Percentiles rank a stretch among this genome's conserved stretches.
These are phyloP conservation scores for Smittia aterrima DNA, from an alignment of 2,888 invertebrate genomes.

Conservation along the genomic window DNA sequence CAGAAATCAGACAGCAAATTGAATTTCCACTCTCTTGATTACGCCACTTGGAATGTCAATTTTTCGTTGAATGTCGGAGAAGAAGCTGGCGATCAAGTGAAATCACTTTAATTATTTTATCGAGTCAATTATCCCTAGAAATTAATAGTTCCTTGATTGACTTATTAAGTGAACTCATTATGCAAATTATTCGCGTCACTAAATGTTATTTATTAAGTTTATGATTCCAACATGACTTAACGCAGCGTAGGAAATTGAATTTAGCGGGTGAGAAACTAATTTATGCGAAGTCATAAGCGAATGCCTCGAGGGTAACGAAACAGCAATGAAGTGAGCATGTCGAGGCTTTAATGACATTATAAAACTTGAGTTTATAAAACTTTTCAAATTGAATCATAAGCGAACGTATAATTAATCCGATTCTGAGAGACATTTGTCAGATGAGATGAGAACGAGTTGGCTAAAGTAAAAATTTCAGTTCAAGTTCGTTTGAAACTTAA, in stretches of 20 bases:
- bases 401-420: neutral
- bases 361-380: neutral
- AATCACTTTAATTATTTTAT: no score
- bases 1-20: neutral
- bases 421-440: neutral
- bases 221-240: neutral
- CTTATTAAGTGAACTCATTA: neutral
- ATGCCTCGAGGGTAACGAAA: conserved; percentile 2
- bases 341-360: conserved; percentile 7
- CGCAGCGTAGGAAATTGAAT: neutral
- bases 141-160: neutral
- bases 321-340: neutral
- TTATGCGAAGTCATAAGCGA: neutral
- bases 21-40: no score
- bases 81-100: no score
- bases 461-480: no score
- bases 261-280: conserved; percentile 12
- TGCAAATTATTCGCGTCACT: conserved; percentile 22
- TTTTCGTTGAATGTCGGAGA: neutral
- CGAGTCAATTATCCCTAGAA: neutral
- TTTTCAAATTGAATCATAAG: neutral
- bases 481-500: no score
- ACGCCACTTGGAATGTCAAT: neutral
- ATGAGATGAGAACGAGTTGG: neutral
- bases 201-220: conserved; percentile 15